Base-by-base conservation (phyloP, 2,797 vertebrate species). In the Characodon lateralis region DNA sequence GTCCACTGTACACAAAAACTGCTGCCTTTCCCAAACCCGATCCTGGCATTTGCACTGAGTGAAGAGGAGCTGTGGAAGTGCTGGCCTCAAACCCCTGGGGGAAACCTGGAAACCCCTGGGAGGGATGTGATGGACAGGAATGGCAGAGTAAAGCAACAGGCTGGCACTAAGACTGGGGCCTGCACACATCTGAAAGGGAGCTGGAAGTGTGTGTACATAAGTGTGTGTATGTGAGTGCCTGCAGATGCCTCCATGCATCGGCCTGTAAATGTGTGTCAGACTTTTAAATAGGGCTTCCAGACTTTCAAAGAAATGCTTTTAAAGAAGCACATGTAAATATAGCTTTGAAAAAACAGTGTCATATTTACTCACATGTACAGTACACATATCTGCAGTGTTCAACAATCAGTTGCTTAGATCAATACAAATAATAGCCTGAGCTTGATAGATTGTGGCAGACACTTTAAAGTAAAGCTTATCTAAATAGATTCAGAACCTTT, bases 1-100 rank as follows among this genome's bases (percentile, higher is more conserved):
- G 95, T 95, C 93, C 90, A 92, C 89, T 89, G 90, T 91, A 92
- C 86, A 93, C 91, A 94, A 92, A 93, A 95, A 93, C 87, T 93
- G 91, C 90, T 91, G 92, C 92, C 91, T 93, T 93, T 89, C 92
- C 87, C 92, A 94, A 95, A 95, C 93, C 92, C 86, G 90, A 94
- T 94, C 92, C 94, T 94, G 93, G 91, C 84, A 92, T 94, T 93
- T 90, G 83, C 73, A 75, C 88, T 74, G 83, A 86, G 89, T 76
- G 90, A 84, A 91, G 85, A 86, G 73, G 82, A 88, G 85, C 79
- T 80, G 79, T 72, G 75, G 88, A 85, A 86, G 85, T 83, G 70
- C 81, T 81, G 90, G 83, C 87, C 87, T 76, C 77, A 75, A 88
- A 91, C 87, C 92, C 88, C 90, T 86, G 69, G 90, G 91, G 87